phyloP scores from a whole-genome alignment of 2,888 invertebrate species.

The Lymantria monacha region DNA sequence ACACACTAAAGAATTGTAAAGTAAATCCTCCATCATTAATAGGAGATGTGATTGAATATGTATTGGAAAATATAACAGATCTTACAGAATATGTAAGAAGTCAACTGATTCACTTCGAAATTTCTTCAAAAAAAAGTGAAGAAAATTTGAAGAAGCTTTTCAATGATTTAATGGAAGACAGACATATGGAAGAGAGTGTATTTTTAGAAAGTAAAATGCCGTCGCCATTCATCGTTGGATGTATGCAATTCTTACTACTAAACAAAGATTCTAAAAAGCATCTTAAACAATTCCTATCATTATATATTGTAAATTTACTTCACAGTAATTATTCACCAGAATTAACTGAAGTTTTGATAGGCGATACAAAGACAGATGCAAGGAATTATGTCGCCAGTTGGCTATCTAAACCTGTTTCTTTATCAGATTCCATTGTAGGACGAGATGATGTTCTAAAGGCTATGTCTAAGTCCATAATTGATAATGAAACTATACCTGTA shows the following conservation, averaged over 20 bases:
- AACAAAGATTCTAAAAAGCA: conserved; percentile 60
- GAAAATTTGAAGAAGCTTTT: conserved; percentile 60
- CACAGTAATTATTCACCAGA: conserved; percentile 82
- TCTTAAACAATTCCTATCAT: conserved; percentile 64
- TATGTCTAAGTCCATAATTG: conserved; percentile 68
- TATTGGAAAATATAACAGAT: conserved; percentile 56
- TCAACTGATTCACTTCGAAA: conserved; percentile 64
- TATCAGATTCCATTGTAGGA: conserved; percentile 53
- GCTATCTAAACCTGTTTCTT: conserved; percentile 53
- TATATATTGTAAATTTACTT: conserved; percentile 78
- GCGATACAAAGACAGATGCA: conserved; percentile 70
- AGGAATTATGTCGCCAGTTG: conserved; percentile 79
- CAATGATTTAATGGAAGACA: conserved; percentile 63
- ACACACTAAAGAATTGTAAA: conserved; percentile 66
- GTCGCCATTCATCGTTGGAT: conserved; percentile 69
- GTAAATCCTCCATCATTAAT: conserved; percentile 56
- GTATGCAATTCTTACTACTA: conserved; percentile 59
- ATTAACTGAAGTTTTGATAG: conserved; percentile 71
- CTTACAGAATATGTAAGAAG: conserved; percentile 56
- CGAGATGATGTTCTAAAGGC: conserved; percentile 54
- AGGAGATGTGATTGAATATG: conserved; percentile 62
- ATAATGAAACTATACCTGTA: conserved; percentile 48
- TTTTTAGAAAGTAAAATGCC: conserved; percentile 68
- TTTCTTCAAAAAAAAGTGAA: conserved; percentile 55
- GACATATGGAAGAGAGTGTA: conserved; percentile 51